A percentile compares a stretch with the other conserved stretches of the same genome.
These are phyloP conservation scores for Cricetomys ansorgei DNA, from an alignment of 2,113 vertebrate genomes.

Conservation along the genomic window DNA sequence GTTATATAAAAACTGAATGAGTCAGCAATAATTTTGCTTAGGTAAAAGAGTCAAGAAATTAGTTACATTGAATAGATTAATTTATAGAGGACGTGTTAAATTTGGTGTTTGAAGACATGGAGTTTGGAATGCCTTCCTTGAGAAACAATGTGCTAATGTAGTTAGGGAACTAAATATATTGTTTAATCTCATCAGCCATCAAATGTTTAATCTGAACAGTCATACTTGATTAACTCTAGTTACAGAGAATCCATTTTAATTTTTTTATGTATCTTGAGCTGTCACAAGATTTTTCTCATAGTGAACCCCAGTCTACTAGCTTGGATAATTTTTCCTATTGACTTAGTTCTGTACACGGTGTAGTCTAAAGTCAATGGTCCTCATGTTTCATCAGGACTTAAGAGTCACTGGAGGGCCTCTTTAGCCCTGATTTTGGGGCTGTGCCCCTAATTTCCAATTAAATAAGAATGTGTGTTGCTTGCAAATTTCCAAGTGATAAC, in stretches of 20 bases:
- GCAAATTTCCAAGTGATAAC: not conserved
- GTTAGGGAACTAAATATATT: not conserved
- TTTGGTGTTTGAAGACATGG: constrained; percentile 31
- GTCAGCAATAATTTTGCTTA: not conserved
- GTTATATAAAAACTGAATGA: not conserved
- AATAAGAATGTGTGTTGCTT: constrained; percentile 4
- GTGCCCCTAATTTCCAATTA: constrained; percentile 28
- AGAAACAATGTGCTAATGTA: not conserved
- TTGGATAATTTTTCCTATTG: not conserved
- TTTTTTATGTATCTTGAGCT: not conserved
- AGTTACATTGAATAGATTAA: constrained; percentile 5
- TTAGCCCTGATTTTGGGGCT: not conserved
- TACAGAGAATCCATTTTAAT: not conserved
- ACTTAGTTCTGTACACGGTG: not conserved
- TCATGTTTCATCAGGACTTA: not conserved
- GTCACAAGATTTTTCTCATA: constrained; percentile 34
- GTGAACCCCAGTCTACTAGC: not conserved
- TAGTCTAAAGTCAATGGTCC: not conserved
- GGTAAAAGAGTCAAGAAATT: constrained; percentile 9
- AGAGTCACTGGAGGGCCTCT: not conserved
- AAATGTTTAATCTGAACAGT: not conserved
- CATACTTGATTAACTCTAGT: not conserved
- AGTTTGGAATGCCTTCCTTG: constrained; percentile 22
- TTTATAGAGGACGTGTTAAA: constrained; percentile 2
- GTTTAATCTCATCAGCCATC: not conserved